A percentile compares a stretch with the other conserved stretches of the same genome.
phyloP scores from a whole-genome alignment of 2,113 vertebrate species.

The Emberiza fucata region DNA sequence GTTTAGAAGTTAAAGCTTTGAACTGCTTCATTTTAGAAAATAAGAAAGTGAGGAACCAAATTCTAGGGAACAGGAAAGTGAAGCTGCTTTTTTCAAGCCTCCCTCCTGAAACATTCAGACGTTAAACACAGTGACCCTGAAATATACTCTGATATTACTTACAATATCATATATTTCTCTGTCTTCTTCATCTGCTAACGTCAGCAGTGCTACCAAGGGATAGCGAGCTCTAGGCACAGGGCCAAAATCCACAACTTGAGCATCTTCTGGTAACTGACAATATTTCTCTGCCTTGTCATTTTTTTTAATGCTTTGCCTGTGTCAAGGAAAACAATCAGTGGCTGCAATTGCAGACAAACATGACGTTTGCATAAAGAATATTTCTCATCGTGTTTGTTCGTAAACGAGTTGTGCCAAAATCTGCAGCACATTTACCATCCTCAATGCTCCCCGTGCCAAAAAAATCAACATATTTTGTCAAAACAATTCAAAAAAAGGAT shows the following conservation, averaged over 20 bases:
- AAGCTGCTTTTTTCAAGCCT: neutral
- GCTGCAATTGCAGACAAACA: neutral
- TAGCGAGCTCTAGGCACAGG: conserved; percentile 83
- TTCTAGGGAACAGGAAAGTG: neutral
- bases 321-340: conserved; percentile 73
- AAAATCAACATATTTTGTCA: neutral
- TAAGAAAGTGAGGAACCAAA: neutral
- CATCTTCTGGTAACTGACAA: conserved; percentile 79
- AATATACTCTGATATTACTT: conserved; percentile 61
- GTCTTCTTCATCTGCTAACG: conserved; percentile 77
- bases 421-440: neutral
- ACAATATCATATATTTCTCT: conserved; percentile 87
- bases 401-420: neutral
- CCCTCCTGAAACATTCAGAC: neutral
- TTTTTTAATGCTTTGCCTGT: conserved; percentile 74
- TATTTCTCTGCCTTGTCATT: conserved; percentile 73
- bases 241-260: conserved; percentile 83
- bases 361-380: neutral
- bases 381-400: neutral
- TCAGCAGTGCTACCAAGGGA: conserved; percentile 87
- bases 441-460: neutral
- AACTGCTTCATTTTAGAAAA: neutral
- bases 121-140: neutral
- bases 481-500: conserved; percentile 79
- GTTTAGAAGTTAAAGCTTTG: neutral